Conservation (phyloP, 2,888 invertebrate genomes). For the Yponomeuta cagnagella region DNA sequence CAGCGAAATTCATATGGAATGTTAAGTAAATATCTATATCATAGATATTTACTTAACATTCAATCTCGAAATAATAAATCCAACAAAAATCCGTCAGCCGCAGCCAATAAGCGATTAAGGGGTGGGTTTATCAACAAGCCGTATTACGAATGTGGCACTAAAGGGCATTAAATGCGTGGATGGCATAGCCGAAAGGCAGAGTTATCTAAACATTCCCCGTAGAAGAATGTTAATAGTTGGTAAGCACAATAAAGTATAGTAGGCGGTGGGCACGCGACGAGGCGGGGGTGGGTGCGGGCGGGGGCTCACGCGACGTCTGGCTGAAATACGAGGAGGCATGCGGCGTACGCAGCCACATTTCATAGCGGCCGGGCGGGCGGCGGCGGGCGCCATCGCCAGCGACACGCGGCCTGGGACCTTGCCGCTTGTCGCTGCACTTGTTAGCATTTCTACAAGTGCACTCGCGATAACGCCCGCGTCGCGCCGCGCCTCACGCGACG, state of each 20-base stretch:
- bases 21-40: too few relatives aligned
- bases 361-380: constrained; percentile 4
- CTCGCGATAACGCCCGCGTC: constrained; percentile 16
- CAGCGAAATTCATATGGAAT: neutral
- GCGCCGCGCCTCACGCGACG: constrained; percentile 20
- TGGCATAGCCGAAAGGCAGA: constrained; percentile 25
- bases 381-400: neutral
- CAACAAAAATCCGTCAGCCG: neutral
- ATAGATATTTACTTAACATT: constrained; percentile 2
- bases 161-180: constrained; percentile 12
- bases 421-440: constrained; percentile 18
- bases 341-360: constrained; percentile 14
- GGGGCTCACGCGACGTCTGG: constrained; percentile 13
- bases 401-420: constrained; percentile 13
- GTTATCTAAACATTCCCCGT: constrained; percentile 68
- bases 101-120: constrained; percentile 9
- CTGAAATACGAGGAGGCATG: constrained; percentile 16
- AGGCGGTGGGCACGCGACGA: constrained; percentile 42
- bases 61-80: neutral
- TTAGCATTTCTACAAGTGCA: constrained; percentile 21
- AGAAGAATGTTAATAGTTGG: constrained; percentile 70
- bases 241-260: constrained; percentile 53
- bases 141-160: constrained; percentile 9
- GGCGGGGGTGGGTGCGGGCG: constrained; percentile 40
- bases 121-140: constrained; percentile 11